Conservation (phyloP, 2,113 vertebrate genomes). For the Okapia johnstoni region DNA sequence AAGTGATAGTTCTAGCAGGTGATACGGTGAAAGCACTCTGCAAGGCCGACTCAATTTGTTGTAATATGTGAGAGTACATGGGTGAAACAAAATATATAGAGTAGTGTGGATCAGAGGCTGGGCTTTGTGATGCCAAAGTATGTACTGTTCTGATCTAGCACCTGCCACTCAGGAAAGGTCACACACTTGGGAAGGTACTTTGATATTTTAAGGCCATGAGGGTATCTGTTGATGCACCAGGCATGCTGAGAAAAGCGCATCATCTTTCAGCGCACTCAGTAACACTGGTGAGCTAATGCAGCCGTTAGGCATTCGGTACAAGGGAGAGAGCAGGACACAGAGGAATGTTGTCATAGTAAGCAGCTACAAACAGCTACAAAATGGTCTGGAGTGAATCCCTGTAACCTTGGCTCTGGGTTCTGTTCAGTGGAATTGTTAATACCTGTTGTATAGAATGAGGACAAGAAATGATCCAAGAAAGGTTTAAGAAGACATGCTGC, state of each 20-base stretch:
- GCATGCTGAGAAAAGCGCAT: constrained; percentile 15
- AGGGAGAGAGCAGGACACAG: neutral
- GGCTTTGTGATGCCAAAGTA: neutral
- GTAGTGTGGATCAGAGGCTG: neutral
- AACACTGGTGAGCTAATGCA: neutral
- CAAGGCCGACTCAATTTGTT: neutral
- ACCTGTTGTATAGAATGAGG: neutral
- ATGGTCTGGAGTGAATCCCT: neutral
- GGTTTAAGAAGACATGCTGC: neutral
- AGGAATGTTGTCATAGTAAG: neutral
- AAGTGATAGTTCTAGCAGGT: neutral
- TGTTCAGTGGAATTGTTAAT: neutral
- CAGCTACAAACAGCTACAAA: neutral
- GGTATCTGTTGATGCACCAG: neutral
- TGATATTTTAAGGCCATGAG: neutral
- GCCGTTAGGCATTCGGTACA: neutral
- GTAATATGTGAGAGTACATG: neutral
- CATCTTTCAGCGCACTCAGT: neutral
- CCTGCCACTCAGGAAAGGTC: neutral
- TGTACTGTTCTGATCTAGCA: neutral
- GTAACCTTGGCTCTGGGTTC: neutral
- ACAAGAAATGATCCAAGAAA: neutral
- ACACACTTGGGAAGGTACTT: neutral
- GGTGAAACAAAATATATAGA: neutral
- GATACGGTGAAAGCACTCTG: neutral